phyloP scores from a whole-genome alignment of 2,888 invertebrate genomes.

The Lepidonotus clava region DNA sequence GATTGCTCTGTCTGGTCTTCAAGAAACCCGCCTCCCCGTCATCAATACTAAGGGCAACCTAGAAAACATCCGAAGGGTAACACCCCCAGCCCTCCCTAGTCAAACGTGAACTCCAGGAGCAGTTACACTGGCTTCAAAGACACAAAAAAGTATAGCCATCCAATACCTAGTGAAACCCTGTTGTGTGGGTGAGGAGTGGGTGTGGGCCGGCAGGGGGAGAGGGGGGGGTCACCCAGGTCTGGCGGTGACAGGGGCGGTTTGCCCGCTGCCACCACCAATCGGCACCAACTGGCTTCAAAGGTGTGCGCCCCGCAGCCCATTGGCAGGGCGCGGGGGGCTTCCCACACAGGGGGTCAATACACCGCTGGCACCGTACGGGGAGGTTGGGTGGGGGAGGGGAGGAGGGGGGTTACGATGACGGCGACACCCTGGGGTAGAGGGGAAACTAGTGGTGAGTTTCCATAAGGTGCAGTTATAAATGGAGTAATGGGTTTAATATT shows the following conservation, averaged over 20 bases:
- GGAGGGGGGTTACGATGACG: not conserved
- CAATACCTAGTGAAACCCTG: not conserved
- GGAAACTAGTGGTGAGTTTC: too few species aligned
- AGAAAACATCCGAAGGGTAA: too few species aligned
- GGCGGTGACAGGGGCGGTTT: not conserved
- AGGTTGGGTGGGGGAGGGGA: not conserved
- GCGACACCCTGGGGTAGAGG: not conserved
- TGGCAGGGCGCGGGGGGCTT: not conserved
- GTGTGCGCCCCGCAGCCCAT: constrained; percentile 8
- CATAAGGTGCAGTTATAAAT: too few species aligned
- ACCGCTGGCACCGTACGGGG: not conserved
- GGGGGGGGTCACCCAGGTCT: not conserved
- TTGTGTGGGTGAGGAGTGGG: not conserved
- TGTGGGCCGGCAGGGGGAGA: not conserved
- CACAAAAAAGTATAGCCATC: too few species aligned
- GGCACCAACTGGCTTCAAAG: constrained; percentile 31
- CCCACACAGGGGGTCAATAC: constrained; percentile 26
- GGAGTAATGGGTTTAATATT: too few species aligned
- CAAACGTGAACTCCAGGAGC: too few species aligned
- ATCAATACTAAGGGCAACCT: too few species aligned
- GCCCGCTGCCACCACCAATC: constrained; percentile 27
- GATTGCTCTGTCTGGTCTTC: too few species aligned
- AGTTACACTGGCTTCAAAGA: too few species aligned
- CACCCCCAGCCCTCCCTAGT: too few species aligned
- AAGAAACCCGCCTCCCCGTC: too few species aligned